Base-by-base conservation (phyloP, 1,140 invertebrate species). In the Druon quercuslanigerum region DNA sequence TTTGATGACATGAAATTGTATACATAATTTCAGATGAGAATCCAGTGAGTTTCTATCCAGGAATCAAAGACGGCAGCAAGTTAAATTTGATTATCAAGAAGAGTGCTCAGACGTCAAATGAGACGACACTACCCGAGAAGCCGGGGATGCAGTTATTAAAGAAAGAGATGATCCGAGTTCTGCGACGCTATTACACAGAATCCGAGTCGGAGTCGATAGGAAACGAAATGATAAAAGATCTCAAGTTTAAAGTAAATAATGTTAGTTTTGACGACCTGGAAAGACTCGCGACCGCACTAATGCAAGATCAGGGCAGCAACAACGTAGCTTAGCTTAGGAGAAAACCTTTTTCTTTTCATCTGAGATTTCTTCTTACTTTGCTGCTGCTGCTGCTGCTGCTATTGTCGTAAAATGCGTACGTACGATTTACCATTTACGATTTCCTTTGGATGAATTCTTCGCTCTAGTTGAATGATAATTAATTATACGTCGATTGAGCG, bases 191-290 rank as follows among this genome's bases (percentile, higher is more conserved):
- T 76, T 92, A 92, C 73, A 82, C 86, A 40, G 87, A 91, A 66
- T 78, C 87, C 0, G 89, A 90, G 72, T 89, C 91, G 19, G 86
- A 90, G 72, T 87, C 84, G 60, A 91, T 92, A 87, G 85, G 87
- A 46, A 89, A 87, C 50, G 88, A 91, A 81, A 75, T 90, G 40
- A 84, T 90, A 60, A 91, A 90, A 74, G 87, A 90, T 66, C 79
- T 92, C 19, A 88, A 89, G 76, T 88, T 81, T 33, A 91, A 91
- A 88, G 90, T 90, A 51, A 87, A 91, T 76, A 83, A 82, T 56
- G 75, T 91, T 60, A 92, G 87, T 83, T 91, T 87, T 50, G 91
- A 92, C 71, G 91, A 92, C 75, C 73, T 92, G 80, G 91, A 92
- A 77, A 88, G 90, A 88, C 83, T 92, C 84, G 91, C 91, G 3